phyloP scores from a whole-genome alignment of 30 jellyfish, hydroid and myxozoan genomes.

The Pseudorhiza aurosa region DNA sequence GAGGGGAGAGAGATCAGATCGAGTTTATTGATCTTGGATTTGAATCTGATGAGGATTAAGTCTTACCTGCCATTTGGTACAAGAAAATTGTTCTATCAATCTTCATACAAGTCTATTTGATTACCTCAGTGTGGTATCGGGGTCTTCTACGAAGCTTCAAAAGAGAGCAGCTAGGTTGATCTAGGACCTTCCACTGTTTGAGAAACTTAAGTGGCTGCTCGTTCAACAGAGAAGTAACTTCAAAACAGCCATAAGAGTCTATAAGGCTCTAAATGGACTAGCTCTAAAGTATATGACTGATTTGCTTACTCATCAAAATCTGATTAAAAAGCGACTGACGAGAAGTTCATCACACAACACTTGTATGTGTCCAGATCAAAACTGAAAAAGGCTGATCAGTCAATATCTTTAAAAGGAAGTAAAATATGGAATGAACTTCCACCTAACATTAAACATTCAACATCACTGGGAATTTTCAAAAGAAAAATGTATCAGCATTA shows the following conservation, averaged over 20 bases:
- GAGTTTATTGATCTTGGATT: too few relatives aligned
- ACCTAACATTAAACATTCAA: constrained; percentile 11
- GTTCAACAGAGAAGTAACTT: constrained; percentile 30
- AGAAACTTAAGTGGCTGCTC: constrained; percentile 56
- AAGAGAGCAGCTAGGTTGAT: constrained; percentile 68
- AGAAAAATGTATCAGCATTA: constrained; percentile 23
- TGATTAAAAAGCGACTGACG: constrained; percentile 23
- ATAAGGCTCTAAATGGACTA: too few relatives aligned
- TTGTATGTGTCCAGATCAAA: constrained; percentile 27
- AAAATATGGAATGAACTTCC: constrained; percentile 20
- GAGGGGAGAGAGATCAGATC: too few relatives aligned
- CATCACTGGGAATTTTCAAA: constrained; percentile 36
- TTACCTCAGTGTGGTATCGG: constrained; percentile 52
- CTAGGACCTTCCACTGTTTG: constrained; percentile 59
- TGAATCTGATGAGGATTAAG: too few relatives aligned
- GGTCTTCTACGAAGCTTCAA: constrained; percentile 62
- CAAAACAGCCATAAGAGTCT: constrained; percentile 44
- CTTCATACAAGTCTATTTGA: constrained; percentile 58
- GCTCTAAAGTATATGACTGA: constrained; percentile 28
- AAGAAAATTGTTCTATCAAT: constrained; percentile 54
- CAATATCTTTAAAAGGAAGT: constrained; percentile 3
- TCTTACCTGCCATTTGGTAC: constrained; percentile 65
- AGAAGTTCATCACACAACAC: constrained; percentile 39
- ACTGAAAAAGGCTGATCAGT: constrained; percentile 28
- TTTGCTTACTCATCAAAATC: constrained; percentile 31